These are phyloP conservation scores for Triplophysa yarkandensis DNA, from an alignment of 2,797 vertebrate genomes.

Conservation along the genomic window DNA sequence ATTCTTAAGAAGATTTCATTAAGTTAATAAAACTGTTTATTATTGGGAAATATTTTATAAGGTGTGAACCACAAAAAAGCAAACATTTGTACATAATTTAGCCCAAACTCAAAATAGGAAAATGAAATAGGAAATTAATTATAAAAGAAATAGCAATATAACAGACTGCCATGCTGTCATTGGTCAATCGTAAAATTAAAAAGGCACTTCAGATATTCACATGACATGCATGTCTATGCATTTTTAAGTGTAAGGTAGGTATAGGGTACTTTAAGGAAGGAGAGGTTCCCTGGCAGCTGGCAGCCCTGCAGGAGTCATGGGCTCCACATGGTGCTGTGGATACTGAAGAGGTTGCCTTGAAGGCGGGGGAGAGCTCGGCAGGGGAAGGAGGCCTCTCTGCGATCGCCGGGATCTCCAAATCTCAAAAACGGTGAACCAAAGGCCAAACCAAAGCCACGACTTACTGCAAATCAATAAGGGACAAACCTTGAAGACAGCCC, in stretches of 20 bases:
- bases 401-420: conserved; percentile 25
- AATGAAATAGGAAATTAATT: too few species aligned
- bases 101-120: too few species aligned
- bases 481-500: not conserved
- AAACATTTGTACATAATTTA: not conserved
- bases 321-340: conserved; percentile 49
- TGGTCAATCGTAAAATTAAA: not conserved
- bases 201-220: not conserved
- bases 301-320: conserved; percentile 60
- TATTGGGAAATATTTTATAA: too few species aligned
- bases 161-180: not conserved
- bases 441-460: not conserved
- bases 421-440: not conserved
- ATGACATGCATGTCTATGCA: conserved; percentile 8
- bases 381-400: conserved; percentile 44
- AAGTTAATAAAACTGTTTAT: too few species aligned
- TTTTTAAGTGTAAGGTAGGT: conserved; percentile 44
- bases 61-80: too few species aligned
- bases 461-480: not conserved
- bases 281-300: conserved; percentile 62
- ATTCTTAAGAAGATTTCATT: too few species aligned
- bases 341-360: conserved; percentile 50
- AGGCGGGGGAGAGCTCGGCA: conserved; percentile 50
- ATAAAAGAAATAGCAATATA: too few species aligned
- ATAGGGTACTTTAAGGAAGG: conserved; percentile 56